Evolutionary conservation across 1,140 invertebrate species (phyloP).

Genomic region (Trinorchestia longiramus): DNA sequence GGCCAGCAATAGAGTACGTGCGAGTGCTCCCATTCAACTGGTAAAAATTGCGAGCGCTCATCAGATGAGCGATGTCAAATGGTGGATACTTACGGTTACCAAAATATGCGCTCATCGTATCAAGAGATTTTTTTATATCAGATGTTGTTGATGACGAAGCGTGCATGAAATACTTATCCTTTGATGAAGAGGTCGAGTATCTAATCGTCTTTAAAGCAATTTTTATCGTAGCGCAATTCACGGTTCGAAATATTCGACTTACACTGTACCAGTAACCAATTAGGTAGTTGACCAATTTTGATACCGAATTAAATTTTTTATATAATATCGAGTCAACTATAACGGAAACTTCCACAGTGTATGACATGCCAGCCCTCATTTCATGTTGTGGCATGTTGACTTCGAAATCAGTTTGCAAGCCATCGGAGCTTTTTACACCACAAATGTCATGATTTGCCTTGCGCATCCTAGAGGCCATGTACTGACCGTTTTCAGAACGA

Average conservation of each 20-base stretch:
- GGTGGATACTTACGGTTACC: neutral
- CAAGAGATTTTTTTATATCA: neutral
- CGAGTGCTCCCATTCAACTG: too few species aligned
- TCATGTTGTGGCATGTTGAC: neutral
- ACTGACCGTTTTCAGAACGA: neutral
- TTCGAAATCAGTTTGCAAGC: neutral
- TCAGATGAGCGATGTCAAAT: conserved; percentile 15
- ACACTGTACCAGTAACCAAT: neutral
- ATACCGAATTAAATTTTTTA: neutral
- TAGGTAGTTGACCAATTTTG: neutral
- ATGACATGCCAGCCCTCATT: neutral
- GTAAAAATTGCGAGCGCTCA: neutral
- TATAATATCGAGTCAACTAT: neutral
- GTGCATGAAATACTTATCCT: neutral
- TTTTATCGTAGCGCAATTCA: neutral
- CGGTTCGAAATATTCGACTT: neutral
- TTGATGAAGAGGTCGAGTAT: neutral
- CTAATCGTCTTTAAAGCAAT: neutral
- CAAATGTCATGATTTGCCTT: neutral
- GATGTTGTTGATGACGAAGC: neutral
- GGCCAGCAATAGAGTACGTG: conserved; percentile 50
- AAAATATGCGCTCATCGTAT: neutral
- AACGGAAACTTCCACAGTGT: neutral
- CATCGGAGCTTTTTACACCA: too few species aligned
- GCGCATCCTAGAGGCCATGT: neutral